A percentile compares a stretch with the other conserved stretches of the same genome.
Evolutionary conservation across 2,888 invertebrate genomes (phyloP).

Genomic region (Drosophila nr. fundita): DNA sequence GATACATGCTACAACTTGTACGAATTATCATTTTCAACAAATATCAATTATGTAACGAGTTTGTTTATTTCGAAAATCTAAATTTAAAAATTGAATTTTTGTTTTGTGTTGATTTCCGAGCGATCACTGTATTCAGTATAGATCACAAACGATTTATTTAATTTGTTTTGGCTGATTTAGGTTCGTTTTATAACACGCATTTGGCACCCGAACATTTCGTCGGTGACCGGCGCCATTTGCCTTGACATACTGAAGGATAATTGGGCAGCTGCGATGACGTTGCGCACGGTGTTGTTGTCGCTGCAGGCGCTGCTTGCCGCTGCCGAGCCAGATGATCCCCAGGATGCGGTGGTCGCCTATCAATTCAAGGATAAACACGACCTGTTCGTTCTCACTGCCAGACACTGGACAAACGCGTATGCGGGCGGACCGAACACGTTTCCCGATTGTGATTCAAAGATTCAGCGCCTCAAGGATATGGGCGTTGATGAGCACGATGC

Average conservation of each 20-base stretch:
- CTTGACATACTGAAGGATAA: slow-evolving; percentile 99
- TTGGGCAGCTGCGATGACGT: slow-evolving; percentile 99
- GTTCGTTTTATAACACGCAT: slow-evolving; percentile 98
- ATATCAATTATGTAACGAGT: not conserved
- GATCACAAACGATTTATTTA: not conserved
- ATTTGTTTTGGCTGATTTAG: slow-evolving; percentile 85
- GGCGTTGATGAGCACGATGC: slow-evolving; percentile 96
- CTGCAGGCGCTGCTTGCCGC: slow-evolving; percentile 97
- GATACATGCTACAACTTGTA: not conserved
- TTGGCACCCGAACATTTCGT: slow-evolving; percentile 99
- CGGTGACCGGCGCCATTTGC: slow-evolving; percentile 99
- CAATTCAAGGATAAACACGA: slow-evolving; percentile 96
- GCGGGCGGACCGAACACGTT: slow-evolving; percentile 93
- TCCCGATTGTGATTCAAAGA: slow-evolving; percentile 94
- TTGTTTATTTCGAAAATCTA: not conserved
- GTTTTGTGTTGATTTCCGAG: not conserved
- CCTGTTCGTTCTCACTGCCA: slow-evolving; percentile 95
- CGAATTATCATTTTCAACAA: not conserved
- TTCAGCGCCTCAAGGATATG: slow-evolving; percentile 95
- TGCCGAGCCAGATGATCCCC: slow-evolving; percentile 97
- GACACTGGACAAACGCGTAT: slow-evolving; percentile 98
- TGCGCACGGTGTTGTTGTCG: slow-evolving; percentile 97
- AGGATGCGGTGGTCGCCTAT: slow-evolving; percentile 98
- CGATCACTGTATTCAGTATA: not conserved
- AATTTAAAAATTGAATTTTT: not conserved